Evolutionary conservation across 2,888 invertebrate genomes (phyloP), one percentile per base, ranked within the genome.

Genomic region (Actias luna): DNA sequence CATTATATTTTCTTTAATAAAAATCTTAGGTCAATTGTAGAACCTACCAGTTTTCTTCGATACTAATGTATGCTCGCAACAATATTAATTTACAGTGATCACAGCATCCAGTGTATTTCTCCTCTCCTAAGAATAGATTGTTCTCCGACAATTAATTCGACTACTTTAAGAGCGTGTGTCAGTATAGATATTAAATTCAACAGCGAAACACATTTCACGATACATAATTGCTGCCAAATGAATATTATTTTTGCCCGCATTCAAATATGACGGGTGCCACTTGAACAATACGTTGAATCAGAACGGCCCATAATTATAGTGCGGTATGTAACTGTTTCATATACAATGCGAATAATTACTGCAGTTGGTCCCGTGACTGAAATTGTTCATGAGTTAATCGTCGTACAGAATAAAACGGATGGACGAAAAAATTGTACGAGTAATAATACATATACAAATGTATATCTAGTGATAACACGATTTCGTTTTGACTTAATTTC

Each of bases 241-340:
- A 61, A 61, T 64, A 62, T 63, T 31, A 63, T 60, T 74, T 77
- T 75, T 72, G 68, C 66, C 42, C 61, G 61, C 59, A 67, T 70
- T 65, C 63, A 62, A 69, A 71, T 68, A 74, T 76, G 76, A 72
- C 70, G 72, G 79, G 80, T 82, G 76, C 78, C 80, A 84, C 80
- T 85, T 87, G 89, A 91, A 91, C 91, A 91, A 91, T 91, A 78
- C 84, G 75, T 77, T 84, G 86, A 90, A 89, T 88, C 88, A 87
- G 82, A 69, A 74, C 78, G 78, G 73, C 69, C 71, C 73, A 85
- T 89, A 89, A 89, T 89, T 89, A 84, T 77, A 78, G 79, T 78
- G 82, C 83, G 79, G 81, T 55, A 55, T 55, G 55, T 86, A 84
- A 87, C 87, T 87, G 84, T 87, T 89, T 87, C 87, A 82, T 86